Conservation (phyloP, 2,888 invertebrate species). For the Erynnis tages region DNA sequence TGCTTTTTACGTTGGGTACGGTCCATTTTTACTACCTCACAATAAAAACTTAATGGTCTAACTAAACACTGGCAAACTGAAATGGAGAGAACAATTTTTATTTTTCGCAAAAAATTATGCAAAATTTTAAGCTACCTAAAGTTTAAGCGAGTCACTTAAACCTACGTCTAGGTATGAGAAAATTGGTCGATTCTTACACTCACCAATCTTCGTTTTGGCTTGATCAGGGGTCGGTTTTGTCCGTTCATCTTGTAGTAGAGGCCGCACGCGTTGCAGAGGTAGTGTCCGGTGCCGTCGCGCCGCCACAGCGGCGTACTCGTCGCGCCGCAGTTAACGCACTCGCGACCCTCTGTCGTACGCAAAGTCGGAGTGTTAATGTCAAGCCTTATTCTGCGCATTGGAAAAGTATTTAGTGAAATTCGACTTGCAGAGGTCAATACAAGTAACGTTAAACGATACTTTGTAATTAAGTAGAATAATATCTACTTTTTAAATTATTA, state of each 20-base stretch:
- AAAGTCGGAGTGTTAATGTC: constrained; percentile 19
- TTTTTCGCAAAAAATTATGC: background rate
- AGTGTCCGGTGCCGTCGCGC: constrained; percentile 98
- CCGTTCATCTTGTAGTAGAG: constrained; percentile 99
- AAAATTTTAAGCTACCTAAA: background rate
- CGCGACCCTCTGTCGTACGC: constrained; percentile 90
- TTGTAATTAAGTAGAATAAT: background rate
- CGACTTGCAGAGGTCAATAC: background rate
- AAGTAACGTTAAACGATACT: too few relatives aligned
- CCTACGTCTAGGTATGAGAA: constrained; percentile 26
- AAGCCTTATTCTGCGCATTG: constrained; percentile 6
- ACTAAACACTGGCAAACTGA: background rate
- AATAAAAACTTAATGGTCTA: constrained; percentile 6
- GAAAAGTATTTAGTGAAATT: constrained; percentile 1
- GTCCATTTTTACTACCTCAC: constrained; percentile 15
- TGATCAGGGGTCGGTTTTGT: constrained; percentile 98
- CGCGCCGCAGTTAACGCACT: constrained; percentile 99
- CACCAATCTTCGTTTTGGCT: constrained; percentile 99
- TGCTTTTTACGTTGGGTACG: constrained; percentile 9
- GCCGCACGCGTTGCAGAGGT: constrained; percentile 99
- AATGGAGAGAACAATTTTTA: background rate
- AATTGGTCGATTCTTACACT: constrained; percentile 86
- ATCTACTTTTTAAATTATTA: background rate
- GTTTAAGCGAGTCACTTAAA: background rate
- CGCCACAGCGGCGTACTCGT: constrained; percentile 99